Conservation (phyloP, 1,140 invertebrate species). For the Choristoneura fumiferana region DNA sequence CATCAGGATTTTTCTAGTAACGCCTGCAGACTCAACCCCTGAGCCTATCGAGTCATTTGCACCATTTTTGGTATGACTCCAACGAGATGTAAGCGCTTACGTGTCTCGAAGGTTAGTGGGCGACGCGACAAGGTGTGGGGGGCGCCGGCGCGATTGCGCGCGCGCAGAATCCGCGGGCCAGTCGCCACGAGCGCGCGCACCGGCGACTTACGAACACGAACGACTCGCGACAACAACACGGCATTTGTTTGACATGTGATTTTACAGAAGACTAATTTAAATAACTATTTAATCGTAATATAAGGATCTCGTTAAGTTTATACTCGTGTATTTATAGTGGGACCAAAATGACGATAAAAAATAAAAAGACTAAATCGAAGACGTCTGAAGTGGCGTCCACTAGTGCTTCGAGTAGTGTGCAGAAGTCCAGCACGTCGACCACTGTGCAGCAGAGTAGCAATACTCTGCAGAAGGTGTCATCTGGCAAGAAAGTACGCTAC, state of each 20-base stretch:
- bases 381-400: conserved; percentile 60
- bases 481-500: conserved; percentile 74
- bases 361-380: conserved; percentile 76
- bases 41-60: conserved; percentile 34
- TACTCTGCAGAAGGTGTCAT: conserved; percentile 69
- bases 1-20: conserved; percentile 11
- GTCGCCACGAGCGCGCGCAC: conserved; percentile 64
- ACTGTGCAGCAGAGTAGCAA: conserved; percentile 63
- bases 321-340: conserved; percentile 41
- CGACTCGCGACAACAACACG: conserved; percentile 70
- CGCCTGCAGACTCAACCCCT: background rate
- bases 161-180: conserved; percentile 61
- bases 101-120: conserved; percentile 71
- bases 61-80: conserved; percentile 72
- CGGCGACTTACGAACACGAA: conserved; percentile 66
- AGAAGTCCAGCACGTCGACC: conserved; percentile 63
- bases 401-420: conserved; percentile 68
- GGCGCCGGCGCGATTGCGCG: conserved; percentile 33
- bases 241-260: conserved; percentile 66
- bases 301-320: conserved; percentile 57
- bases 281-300: conserved; percentile 59
- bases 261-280: conserved; percentile 37
- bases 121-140: conserved; percentile 59
- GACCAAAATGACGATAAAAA: conserved; percentile 76
- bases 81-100: conserved; percentile 71